Percentiles rank a stretch among this genome's conserved stretches.
Evolutionary conservation across 2,113 vertebrate species (phyloP).

Genomic region (Oryzias javanicus): DNA sequence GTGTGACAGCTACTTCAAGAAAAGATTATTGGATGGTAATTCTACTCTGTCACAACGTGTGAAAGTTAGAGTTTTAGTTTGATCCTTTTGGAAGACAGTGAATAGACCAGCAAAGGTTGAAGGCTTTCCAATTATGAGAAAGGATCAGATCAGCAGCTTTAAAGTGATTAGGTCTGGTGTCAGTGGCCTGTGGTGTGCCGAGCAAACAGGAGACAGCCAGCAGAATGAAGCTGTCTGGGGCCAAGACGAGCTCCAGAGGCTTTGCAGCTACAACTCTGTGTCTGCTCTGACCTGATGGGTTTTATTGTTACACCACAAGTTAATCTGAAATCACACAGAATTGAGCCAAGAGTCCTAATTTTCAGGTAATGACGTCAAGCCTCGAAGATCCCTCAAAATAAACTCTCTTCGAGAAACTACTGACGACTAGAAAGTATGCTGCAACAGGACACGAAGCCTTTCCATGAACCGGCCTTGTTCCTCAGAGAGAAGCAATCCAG

Average conservation of each 20-base stretch:
- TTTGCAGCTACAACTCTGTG: slow-evolving; percentile 11
- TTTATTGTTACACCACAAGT: slow-evolving; percentile 1
- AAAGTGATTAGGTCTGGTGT: slow-evolving; percentile 34
- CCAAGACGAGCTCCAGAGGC: slow-evolving; percentile 9
- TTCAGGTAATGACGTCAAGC: slow-evolving; percentile 16
- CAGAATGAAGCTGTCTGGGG: slow-evolving; percentile 25
- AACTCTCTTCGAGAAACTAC: neutral
- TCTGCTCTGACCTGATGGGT: slow-evolving; percentile 2
- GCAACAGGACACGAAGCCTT: neutral
- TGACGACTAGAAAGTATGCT: slow-evolving; percentile 12
- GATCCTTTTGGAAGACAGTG: neutral
- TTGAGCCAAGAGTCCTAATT: neutral
- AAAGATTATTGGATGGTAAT: neutral
- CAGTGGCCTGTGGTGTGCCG: slow-evolving; percentile 18
- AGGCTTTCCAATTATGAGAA: slow-evolving; percentile 11
- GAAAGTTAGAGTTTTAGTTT: slow-evolving; percentile 11
- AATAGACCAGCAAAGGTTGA: slow-evolving; percentile 4
- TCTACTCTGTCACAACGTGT: neutral
- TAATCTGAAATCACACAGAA: slow-evolving; percentile 8
- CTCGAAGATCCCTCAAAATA: slow-evolving; percentile 18
- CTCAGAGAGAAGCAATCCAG: slow-evolving; percentile 34
- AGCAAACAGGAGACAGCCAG: slow-evolving; percentile 38
- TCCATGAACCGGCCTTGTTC: slow-evolving; percentile 10
- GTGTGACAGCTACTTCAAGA: no score
- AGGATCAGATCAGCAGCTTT: slow-evolving; percentile 34